Percentiles rank a stretch among this genome's conserved stretches.
Conservation (phyloP, 2,113 vertebrate species). For the Clinocottus analis region DNA sequence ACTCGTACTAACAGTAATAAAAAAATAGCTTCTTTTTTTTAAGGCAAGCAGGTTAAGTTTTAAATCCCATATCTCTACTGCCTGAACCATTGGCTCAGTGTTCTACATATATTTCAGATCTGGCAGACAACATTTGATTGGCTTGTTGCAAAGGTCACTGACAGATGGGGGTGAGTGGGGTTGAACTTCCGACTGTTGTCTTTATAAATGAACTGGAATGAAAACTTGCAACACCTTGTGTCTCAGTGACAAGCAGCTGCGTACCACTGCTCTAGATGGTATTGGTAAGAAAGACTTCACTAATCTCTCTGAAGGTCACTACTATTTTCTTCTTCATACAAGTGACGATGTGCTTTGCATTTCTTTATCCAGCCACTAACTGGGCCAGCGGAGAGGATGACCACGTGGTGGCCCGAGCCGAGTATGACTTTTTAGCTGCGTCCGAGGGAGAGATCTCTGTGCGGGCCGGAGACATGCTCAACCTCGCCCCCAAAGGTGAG, state of each 20-base stretch:
- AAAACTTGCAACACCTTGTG: not conserved
- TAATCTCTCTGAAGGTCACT: not conserved
- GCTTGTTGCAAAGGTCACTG: not conserved
- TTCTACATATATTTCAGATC: not conserved
- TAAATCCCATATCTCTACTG: not conserved
- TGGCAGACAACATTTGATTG: not conserved
- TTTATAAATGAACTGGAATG: not conserved
- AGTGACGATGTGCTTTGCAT: constrained; percentile 35
- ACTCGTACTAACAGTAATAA: not conserved
- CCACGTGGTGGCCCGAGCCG: constrained; percentile 94
- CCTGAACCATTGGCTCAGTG: not conserved
- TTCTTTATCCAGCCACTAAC: constrained; percentile 75
- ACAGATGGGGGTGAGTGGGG: not conserved
- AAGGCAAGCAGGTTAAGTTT: too few relatives aligned
- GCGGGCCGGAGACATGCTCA: constrained; percentile 92
- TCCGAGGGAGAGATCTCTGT: constrained; percentile 96
- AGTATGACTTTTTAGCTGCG: constrained; percentile 92
- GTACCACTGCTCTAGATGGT: not conserved
- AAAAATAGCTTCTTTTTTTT: too few relatives aligned
- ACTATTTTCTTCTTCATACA: not conserved
- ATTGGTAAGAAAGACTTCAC: not conserved
- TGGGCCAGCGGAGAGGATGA: constrained; percentile 96
- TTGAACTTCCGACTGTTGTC: not conserved
- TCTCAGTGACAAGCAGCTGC: not conserved
- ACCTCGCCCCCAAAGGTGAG: constrained; percentile 95